Conservation (phyloP, 2,113 vertebrate genomes). For the Anarhynchus alexandrinus region DNA sequence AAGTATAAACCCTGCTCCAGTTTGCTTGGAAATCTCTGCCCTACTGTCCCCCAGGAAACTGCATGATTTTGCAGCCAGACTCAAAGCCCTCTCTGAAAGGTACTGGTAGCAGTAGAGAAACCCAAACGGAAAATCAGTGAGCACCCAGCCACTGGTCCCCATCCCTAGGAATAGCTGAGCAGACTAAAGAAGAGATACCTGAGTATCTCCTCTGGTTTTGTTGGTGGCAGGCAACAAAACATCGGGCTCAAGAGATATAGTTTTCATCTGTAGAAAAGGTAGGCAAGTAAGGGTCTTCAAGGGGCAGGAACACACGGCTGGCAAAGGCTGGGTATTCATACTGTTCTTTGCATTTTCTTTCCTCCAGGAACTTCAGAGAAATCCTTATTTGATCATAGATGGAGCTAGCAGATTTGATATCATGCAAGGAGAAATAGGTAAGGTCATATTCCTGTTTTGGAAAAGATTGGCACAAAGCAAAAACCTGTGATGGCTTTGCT, state of each 20-base stretch:
- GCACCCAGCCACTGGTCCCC: background rate
- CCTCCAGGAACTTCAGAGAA: slow-evolving; percentile 55
- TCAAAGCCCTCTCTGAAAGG: background rate
- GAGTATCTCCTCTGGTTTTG: background rate
- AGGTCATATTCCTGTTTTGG: background rate
- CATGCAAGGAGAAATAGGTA: slow-evolving; percentile 74
- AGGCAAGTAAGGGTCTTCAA: background rate
- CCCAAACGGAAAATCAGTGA: background rate
- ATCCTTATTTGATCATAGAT: slow-evolving; percentile 64
- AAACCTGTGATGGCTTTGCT: background rate
- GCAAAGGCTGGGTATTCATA: background rate
- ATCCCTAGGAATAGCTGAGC: background rate
- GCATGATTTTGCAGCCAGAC: background rate
- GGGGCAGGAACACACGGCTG: background rate
- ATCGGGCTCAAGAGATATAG: background rate
- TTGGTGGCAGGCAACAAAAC: background rate
- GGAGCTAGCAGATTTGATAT: slow-evolving; percentile 76
- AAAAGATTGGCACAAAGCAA: background rate
- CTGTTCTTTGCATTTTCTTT: background rate
- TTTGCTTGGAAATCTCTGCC: background rate
- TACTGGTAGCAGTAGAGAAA: background rate
- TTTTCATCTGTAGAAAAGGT: background rate
- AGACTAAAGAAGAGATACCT: background rate
- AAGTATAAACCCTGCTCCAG: background rate
- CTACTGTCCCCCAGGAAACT: background rate